phyloP scores from a whole-genome alignment of 2,797 vertebrate genomes.

The Chiloscyllium punctatum region DNA sequence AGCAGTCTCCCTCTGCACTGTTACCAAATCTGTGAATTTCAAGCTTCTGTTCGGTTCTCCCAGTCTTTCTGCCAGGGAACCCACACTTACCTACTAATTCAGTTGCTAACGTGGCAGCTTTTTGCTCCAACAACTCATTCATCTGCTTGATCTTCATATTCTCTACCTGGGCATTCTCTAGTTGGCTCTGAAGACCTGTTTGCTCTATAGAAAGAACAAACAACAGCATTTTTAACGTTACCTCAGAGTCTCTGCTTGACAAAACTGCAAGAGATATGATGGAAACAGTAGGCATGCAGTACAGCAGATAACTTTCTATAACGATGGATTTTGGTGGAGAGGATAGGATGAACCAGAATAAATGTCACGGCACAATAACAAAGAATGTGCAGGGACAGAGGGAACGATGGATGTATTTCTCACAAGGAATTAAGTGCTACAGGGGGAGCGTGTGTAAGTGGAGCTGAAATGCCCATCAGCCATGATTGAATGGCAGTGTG shows the following conservation, averaged over 20 bases:
- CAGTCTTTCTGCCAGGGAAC: neutral
- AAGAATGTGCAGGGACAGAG: too few species aligned
- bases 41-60: neutral
- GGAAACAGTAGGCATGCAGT: neutral
- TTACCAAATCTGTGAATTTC: neutral
- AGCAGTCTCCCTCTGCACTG: neutral
- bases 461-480: too few species aligned
- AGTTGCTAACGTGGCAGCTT: conserved; percentile 90
- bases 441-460: too few species aligned
- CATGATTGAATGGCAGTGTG: too few species aligned
- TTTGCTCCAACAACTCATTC: conserved; percentile 98
- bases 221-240: neutral
- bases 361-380: too few species aligned
- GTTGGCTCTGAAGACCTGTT: conserved; percentile 64
- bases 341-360: too few species aligned
- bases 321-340: too few species aligned
- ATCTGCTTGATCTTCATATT: conserved; percentile 98
- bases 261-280: neutral
- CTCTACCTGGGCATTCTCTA: conserved; percentile 87
- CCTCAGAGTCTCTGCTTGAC: neutral
- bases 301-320: neutral
- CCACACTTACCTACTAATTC: conserved; percentile 88
- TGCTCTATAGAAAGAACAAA: neutral
- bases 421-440: too few species aligned
- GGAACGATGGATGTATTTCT: too few species aligned